Conservation (phyloP, 2,113 vertebrate genomes). For the Gadus macrocephalus region DNA sequence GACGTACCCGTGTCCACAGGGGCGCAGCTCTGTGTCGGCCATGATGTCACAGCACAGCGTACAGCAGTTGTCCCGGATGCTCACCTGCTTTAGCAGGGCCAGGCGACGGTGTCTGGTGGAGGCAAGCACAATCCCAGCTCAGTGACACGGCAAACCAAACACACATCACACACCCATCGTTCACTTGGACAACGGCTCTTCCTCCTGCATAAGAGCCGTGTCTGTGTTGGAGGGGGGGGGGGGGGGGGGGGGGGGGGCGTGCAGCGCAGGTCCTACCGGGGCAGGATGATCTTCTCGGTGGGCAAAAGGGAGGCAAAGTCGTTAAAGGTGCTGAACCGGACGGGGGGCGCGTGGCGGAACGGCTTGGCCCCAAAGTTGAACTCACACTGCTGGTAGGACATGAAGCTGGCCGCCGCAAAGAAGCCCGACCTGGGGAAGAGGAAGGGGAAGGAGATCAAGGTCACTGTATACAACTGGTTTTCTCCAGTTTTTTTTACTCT, state of each 20-base stretch:
- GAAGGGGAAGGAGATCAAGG: no score
- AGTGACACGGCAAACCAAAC: no score
- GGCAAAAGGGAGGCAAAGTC: constrained; percentile 90
- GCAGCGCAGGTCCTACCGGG: constrained; percentile 73
- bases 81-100: constrained; percentile 95
- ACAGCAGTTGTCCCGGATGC: constrained; percentile 97
- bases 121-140: constrained; percentile 6
- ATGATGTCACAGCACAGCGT: constrained; percentile 96
- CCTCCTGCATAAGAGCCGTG: no score
- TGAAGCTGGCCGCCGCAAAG: constrained; percentile 98
- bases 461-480: no score
- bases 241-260: no score
- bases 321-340: constrained; percentile 98
- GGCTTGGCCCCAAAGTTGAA: constrained; percentile 98
- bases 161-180: no score
- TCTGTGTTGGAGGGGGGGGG: no score
- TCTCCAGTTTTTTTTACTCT: no score
- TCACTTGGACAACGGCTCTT: no score
- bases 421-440: constrained; percentile 84
- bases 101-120: constrained; percentile 85
- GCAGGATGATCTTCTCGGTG: constrained; percentile 96
- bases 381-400: constrained; percentile 99
- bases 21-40: constrained; percentile 94
- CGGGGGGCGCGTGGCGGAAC: constrained; percentile 89
- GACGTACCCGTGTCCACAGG: constrained; percentile 91